Evolutionary conservation across 2,113 vertebrate species (phyloP).

Genomic region (Ardeotis arabs): DNA sequence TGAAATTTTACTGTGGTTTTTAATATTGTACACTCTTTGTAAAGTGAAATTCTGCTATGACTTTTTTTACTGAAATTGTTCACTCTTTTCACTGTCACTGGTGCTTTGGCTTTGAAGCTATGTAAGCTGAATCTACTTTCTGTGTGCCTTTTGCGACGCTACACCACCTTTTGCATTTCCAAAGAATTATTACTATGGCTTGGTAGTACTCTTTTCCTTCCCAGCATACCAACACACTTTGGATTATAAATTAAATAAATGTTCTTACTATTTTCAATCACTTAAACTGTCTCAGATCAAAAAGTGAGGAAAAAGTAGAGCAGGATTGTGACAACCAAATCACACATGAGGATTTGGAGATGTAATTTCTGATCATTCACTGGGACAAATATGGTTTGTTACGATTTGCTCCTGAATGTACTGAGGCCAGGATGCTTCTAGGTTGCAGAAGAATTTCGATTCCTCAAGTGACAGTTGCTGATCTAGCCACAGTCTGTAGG

Average conservation of each 20-base stretch:
- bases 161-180: not conserved
- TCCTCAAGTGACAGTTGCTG: not conserved
- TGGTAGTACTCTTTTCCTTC: not conserved
- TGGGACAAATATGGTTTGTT: not conserved
- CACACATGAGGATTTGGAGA: not conserved
- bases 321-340: not conserved
- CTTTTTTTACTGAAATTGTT: not conserved
- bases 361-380: not conserved
- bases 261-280: not conserved
- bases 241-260: not conserved
- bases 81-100: not conserved
- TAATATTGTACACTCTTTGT: not conserved
- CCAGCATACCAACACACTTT: not conserved
- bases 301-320: not conserved
- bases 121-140: not conserved
- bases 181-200: not conserved
- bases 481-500: not conserved
- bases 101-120: not conserved
- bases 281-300: not conserved
- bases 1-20: not conserved
- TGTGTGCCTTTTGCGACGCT: not conserved
- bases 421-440: rapidly evolving
- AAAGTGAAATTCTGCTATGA: not conserved
- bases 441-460: not conserved
- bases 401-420: not conserved